Base-by-base conservation (phyloP, 2,113 vertebrate genomes). In the Hyla sarda region DNA sequence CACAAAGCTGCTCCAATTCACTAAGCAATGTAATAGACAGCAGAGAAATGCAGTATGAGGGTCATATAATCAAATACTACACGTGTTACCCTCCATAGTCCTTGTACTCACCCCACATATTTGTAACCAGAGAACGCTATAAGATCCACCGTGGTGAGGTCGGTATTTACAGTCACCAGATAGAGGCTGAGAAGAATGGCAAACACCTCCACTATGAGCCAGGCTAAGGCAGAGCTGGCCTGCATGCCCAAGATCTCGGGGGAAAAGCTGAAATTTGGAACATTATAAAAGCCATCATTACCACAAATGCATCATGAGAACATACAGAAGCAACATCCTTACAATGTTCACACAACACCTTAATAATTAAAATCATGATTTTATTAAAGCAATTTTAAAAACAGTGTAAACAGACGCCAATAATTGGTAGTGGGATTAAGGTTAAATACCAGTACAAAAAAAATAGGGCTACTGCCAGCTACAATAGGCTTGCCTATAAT, bases 61-160 rank as follows among this genome's bases (percentile, higher is more conserved):
- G 3, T 41, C 8, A n/a, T n/a, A n/a, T 8, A 41, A 41, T n/a
- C n/a, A 77, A 2, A 34, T 21, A 54, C 1, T 3, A 23, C 1
- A 50, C 4, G 1, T 5, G 30, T 5, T 21, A 34, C 9, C 3
- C 30, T 56, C 28, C 28, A 21, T 19, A n/a, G 19, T 8, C 28
- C 4, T 32, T 60, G 2, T 52, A 90, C 95, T 90, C 88, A 98
- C 97, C 97, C 97, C 0, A 98, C 96, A 5, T 98, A 98, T 93
- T 98, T 98, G 91, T 98, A 98, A 45, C 97, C 97, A 17, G 96
- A 91, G 86, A 97, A 97, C 67, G 97, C 97, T 17, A 98, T 89
- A 62, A 98, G 93, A 89, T 98, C 97, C 0, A 98, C 94, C 60
- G 97, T 96, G 48, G 95, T 96, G 86, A 98, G 96, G 91, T 97